Evolutionary conservation across 2,888 invertebrate species (phyloP).

Genomic region (Mactromeris polynyma): DNA sequence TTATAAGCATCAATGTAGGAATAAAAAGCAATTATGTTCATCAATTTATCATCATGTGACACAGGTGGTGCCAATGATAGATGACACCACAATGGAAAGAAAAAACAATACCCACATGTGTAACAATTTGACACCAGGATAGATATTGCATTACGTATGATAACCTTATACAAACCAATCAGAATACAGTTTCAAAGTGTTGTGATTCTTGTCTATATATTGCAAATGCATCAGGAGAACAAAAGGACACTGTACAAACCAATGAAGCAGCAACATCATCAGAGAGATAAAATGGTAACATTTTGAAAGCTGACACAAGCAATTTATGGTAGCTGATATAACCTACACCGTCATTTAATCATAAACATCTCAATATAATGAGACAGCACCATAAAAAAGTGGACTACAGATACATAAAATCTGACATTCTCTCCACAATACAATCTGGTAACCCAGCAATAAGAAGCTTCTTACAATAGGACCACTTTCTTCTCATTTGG

Average conservation of each 20-base stretch:
- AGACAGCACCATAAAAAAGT: neutral
- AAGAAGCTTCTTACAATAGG: no score
- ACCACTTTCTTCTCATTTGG: no score
- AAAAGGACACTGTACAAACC: neutral
- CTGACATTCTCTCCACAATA: neutral
- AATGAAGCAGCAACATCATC: neutral
- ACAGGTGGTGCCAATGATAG: neutral
- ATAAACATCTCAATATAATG: neutral
- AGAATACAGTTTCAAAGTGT: neutral
- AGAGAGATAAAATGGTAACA: neutral
- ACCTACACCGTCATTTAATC: neutral
- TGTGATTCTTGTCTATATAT: neutral
- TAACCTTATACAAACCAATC: neutral
- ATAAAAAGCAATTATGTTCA: neutral
- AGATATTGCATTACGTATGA: neutral
- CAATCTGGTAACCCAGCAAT: no score
- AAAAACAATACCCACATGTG: neutral
- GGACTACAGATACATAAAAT: neutral
- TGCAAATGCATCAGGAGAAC: neutral
- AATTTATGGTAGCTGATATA: neutral
- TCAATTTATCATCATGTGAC: neutral
- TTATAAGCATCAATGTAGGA: neutral
- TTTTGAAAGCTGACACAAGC: constrained; percentile 17
- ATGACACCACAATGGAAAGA: neutral
- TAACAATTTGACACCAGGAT: neutral